phyloP scores from a whole-genome alignment of 92 coral and sea anemone species.

The Porites cylindrica region DNA sequence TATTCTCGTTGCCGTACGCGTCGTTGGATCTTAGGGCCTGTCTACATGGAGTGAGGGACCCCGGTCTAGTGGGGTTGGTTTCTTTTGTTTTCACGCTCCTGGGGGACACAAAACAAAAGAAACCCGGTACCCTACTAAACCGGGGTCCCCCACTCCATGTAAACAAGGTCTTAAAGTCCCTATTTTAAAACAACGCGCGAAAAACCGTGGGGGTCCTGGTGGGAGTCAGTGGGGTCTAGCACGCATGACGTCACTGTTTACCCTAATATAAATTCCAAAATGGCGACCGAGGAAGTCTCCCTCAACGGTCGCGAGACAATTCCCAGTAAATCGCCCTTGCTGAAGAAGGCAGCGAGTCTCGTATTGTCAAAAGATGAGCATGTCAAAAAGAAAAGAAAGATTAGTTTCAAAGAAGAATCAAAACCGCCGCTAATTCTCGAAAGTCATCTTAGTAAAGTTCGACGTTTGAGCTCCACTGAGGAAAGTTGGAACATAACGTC shows the following conservation, averaged over 20 bases:
- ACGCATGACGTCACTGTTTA: constrained; percentile 44
- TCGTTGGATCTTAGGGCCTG: too few species aligned
- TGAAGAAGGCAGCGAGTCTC: constrained; percentile 54
- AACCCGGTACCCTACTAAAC: too few species aligned
- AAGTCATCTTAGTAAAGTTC: constrained; percentile 45
- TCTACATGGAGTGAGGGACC: too few species aligned
- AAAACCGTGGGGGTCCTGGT: neutral
- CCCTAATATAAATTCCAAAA: constrained; percentile 63
- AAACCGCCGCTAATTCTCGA: constrained; percentile 13
- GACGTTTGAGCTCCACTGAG: constrained; percentile 64
- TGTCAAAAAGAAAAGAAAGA: constrained; percentile 88
- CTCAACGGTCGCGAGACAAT: constrained; percentile 71
- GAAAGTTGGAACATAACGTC: constrained; percentile 97
- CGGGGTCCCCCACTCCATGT: too few species aligned
- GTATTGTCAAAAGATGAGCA: constrained; percentile 69
- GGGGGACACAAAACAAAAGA: too few species aligned
- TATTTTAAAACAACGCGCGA: constrained; percentile 10
- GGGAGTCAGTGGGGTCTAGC: neutral
- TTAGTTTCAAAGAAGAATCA: constrained; percentile 48
- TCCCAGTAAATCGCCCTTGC: constrained; percentile 62
- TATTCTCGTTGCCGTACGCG: too few species aligned
- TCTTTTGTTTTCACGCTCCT: too few species aligned
- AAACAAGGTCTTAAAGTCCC: too few species aligned
- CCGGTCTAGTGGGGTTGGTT: too few species aligned
- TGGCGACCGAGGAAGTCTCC: constrained; percentile 77